phyloP scores from a whole-genome alignment of 2,888 invertebrate species.

The Patella caerulea region DNA sequence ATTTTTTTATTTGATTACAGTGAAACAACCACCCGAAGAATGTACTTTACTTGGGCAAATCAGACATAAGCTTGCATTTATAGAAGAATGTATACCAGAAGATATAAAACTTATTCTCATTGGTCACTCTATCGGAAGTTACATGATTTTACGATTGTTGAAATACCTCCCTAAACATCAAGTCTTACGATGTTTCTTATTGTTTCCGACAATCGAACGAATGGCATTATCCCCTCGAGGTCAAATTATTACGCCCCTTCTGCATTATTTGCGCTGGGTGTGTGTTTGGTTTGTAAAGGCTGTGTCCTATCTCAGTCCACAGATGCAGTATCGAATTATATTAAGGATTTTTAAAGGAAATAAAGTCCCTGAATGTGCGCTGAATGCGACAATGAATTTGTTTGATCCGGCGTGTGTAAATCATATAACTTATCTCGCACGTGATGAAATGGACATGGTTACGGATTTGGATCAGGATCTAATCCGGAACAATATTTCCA shows the following conservation, averaged over 20 bases:
- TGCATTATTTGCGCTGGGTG: conserved; percentile 73
- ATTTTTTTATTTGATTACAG: conserved; percentile 36
- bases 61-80: conserved; percentile 84
- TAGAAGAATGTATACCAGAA: conserved; percentile 81
- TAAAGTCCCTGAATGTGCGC: conserved; percentile 59
- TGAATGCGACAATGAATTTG: conserved; percentile 63
- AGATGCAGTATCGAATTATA: conserved; percentile 54
- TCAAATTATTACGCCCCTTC: conserved; percentile 77
- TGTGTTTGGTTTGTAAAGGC: conserved; percentile 57
- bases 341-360: conserved; percentile 58
- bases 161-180: conserved; percentile 70
- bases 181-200: conserved; percentile 75
- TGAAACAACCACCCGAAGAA: conserved; percentile 42
- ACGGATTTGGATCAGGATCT: conserved; percentile 78
- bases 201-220: conserved; percentile 90
- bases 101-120: conserved; percentile 81
- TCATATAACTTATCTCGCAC: conserved; percentile 61
- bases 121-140: conserved; percentile 92
- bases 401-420: conserved; percentile 62
- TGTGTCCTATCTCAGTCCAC: conserved; percentile 57
- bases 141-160: conserved; percentile 83
- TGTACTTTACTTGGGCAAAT: conserved; percentile 83
- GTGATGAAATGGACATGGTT: conserved; percentile 83
- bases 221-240: conserved; percentile 86
- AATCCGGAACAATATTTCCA: conserved; percentile 76